Evolutionary conservation across 2,113 vertebrate species (phyloP).

Genomic region (Elaphurus davidianus): DNA sequence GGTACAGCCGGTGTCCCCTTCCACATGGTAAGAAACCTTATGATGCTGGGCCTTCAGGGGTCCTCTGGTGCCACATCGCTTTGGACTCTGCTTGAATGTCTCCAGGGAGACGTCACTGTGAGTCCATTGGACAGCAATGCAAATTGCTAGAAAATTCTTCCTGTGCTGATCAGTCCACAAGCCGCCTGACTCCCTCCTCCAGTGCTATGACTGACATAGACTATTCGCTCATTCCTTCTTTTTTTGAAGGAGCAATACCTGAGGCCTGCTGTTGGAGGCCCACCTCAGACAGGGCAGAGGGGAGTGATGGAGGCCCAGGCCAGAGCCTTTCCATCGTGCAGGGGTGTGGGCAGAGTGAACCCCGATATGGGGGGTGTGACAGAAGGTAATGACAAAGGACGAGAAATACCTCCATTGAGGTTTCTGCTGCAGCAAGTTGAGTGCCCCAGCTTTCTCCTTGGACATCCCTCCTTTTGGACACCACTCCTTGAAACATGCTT

Average conservation of each 20-base stretch:
- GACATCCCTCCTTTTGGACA: not conserved
- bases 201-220: not conserved
- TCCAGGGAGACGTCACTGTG: not conserved
- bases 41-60: not conserved
- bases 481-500: not conserved
- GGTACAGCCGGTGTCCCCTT: not conserved
- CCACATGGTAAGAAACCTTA: not conserved
- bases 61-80: not conserved
- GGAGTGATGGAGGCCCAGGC: not conserved
- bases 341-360: not conserved
- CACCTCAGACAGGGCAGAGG: not conserved
- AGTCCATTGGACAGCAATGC: not conserved
- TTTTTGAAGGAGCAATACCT: not conserved
- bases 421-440: not conserved
- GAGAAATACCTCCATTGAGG: fast-evolving
- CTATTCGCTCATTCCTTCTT: not conserved
- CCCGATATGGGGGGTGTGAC: not conserved
- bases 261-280: not conserved
- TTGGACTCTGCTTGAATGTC: not conserved
- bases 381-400: not conserved
- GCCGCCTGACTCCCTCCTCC: not conserved
- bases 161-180: not conserved
- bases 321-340: not conserved
- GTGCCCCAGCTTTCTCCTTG: not conserved
- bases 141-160: not conserved